These are phyloP conservation scores for Gymnobelideus leadbeateri DNA, from an alignment of 2,113 vertebrate species.

Conservation along the genomic window DNA sequence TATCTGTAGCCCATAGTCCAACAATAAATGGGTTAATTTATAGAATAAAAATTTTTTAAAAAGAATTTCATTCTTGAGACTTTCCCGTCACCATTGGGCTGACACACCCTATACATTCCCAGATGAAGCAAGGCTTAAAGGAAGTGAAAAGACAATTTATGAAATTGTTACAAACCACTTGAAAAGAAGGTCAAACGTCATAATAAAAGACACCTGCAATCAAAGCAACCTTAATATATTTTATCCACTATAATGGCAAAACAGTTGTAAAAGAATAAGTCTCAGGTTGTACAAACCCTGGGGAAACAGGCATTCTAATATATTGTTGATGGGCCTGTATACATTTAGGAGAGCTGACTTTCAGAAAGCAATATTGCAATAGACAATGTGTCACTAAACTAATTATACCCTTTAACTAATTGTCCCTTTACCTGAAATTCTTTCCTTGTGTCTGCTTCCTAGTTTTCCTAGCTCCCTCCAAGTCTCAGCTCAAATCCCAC, in stretches of 20 bases:
- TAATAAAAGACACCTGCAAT: background rate
- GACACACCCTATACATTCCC: background rate
- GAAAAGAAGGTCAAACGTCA: background rate
- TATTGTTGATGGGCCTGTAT: background rate
- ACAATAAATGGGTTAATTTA: too few relatives aligned
- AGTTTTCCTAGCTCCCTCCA: background rate
- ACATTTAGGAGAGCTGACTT: background rate
- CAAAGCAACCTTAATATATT: background rate
- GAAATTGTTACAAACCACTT: background rate
- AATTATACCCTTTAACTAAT: background rate
- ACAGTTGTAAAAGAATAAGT: background rate
- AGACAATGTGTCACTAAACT: background rate
- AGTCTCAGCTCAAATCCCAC: background rate
- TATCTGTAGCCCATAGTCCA: too few relatives aligned
- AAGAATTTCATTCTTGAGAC: background rate
- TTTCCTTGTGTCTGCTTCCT: background rate
- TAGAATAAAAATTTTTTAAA: too few relatives aligned
- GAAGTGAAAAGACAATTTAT: background rate
- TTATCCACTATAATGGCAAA: background rate
- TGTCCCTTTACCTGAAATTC: background rate
- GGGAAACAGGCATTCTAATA: background rate
- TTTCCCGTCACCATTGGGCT: background rate
- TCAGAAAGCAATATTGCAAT: background rate
- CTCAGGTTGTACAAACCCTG: background rate
- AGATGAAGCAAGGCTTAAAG: background rate